Evolutionary conservation across 2,888 invertebrate species (phyloP).

Genomic region (Zele albiditarsus): DNA sequence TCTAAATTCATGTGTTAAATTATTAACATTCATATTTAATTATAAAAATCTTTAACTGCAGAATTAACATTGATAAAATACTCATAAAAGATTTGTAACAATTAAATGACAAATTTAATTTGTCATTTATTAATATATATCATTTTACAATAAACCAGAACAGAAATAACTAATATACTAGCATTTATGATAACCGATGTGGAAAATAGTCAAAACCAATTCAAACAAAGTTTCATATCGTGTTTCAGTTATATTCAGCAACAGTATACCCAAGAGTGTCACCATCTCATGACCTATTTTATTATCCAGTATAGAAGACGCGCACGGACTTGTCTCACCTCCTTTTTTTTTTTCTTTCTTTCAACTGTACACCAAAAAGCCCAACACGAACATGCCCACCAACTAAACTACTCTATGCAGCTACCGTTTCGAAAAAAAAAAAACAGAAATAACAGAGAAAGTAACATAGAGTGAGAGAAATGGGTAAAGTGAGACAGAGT

Average conservation of each 20-base stretch:
- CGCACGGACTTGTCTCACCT: background rate
- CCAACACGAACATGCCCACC: background rate
- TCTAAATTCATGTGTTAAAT: no score
- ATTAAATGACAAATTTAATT: no score
- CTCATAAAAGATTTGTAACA: no score
- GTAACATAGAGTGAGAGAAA: background rate
- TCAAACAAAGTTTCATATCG: constrained; percentile 28
- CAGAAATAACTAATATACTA: constrained; percentile 15
- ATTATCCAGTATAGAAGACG: constrained; percentile 35
- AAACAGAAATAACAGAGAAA: background rate
- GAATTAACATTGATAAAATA: no score
- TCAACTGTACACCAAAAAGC: background rate
- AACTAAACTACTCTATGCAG: constrained; percentile 4
- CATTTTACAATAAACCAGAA: background rate
- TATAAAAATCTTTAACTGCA: no score
- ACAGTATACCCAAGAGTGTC: no score
- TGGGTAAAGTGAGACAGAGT: background rate
- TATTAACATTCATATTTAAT: no score
- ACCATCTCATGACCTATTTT: constrained; percentile 36
- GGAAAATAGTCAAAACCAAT: constrained; percentile 31
- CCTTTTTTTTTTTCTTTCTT: background rate
- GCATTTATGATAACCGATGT: constrained; percentile 22
- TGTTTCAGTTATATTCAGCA: constrained; percentile 10
- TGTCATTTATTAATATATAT: no score
- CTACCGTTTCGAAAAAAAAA: background rate